Evolutionary conservation across 2,888 invertebrate species (phyloP).

Genomic region (Bimastos eiseni): DNA sequence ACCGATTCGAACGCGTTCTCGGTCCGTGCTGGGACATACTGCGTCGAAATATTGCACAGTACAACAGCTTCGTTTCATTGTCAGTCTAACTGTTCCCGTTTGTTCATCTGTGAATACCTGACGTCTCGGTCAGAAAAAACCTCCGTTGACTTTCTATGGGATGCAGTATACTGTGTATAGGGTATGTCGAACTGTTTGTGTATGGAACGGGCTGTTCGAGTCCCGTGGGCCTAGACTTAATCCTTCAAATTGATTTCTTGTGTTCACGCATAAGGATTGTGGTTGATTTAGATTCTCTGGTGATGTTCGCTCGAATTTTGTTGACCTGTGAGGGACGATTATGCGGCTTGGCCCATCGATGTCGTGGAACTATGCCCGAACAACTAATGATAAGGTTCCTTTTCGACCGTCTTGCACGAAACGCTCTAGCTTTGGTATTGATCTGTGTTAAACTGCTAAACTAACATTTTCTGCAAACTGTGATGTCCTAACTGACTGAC

Average conservation of each 20-base stretch:
- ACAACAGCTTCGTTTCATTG: conserved; percentile 77
- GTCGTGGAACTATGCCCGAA: not conserved
- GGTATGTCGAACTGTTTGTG: not conserved
- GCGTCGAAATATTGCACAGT: conserved; percentile 98
- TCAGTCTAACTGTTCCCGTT: not conserved
- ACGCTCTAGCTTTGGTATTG: not conserved
- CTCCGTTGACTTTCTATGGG: not conserved
- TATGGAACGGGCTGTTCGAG: not conserved
- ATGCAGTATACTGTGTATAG: not conserved
- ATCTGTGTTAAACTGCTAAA: conserved; percentile 13
- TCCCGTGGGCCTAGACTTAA: not conserved
- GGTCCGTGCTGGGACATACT: conserved; percentile 97
- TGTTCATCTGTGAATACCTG: not conserved
- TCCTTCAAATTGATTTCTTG: not conserved
- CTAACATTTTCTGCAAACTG: not conserved
- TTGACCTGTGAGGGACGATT: not conserved
- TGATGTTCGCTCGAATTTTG: not conserved
- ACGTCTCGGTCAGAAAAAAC: not conserved
- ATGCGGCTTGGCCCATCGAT: not conserved
- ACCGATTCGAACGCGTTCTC: conserved; percentile 90
- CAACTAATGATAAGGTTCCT: not conserved
- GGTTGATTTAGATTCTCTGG: not conserved
- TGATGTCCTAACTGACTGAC: conserved; percentile 1
- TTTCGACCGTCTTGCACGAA: not conserved
- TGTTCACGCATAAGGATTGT: not conserved